phyloP scores from a whole-genome alignment of 1,140 invertebrate genomes.

The Eumaeus atala region DNA sequence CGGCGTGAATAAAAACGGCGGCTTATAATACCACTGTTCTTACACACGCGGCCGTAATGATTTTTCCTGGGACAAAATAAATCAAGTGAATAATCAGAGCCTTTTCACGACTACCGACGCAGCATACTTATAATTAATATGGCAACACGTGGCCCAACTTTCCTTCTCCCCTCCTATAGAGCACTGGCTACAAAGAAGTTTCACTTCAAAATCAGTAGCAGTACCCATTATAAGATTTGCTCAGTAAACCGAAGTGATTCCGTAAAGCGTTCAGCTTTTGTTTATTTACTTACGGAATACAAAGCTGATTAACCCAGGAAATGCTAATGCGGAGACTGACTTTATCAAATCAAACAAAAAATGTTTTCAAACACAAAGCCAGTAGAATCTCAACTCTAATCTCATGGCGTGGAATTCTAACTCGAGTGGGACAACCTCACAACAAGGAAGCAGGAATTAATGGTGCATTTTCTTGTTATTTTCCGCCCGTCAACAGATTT shows the following conservation, averaged over 20 bases:
- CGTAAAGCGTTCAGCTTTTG: conserved; percentile 20
- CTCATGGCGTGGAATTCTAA: conserved; percentile 2
- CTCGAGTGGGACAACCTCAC: conserved; percentile 13
- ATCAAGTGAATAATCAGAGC: too few species aligned
- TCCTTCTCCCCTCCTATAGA: too few species aligned
- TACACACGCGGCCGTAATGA: too few species aligned
- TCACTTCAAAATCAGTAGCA: too few species aligned
- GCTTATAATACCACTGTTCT: too few species aligned
- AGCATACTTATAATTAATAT: too few species aligned
- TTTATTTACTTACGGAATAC: conserved; percentile 46
- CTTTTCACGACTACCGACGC: too few species aligned
- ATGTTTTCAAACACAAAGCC: conserved; percentile 17
- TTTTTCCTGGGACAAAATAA: too few species aligned
- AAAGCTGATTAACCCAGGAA: conserved; percentile 46
- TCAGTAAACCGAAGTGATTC: neutral
- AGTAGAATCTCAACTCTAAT: conserved; percentile 22
- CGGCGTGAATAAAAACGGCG: too few species aligned
- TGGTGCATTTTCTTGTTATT: conserved; percentile 40
- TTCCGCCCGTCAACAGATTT: conserved; percentile 28
- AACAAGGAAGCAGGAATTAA: conserved; percentile 31
- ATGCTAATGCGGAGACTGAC: conserved; percentile 44
- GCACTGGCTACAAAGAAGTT: too few species aligned
- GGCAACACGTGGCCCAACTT: too few species aligned
- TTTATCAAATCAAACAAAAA: conserved; percentile 47
- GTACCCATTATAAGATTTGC: conserved; percentile 3